Evolutionary conservation across 2,888 invertebrate genomes (phyloP).

Genomic region (Orthosia incerta): DNA sequence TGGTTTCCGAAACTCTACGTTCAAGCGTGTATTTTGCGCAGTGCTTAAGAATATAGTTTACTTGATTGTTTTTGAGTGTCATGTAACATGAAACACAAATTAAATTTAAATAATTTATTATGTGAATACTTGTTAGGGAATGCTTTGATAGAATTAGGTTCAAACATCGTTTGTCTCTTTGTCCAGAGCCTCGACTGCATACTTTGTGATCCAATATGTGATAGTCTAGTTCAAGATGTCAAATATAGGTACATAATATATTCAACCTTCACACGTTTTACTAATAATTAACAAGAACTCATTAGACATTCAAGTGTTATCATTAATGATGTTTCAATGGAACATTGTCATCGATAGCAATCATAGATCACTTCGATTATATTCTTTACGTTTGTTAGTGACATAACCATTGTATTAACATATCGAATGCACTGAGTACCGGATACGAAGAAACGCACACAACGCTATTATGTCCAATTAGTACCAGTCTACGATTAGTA

Average conservation of each 20-base stretch:
- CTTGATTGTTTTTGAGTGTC: not conserved
- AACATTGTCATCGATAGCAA: constrained; percentile 47
- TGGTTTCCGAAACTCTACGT: too few relatives aligned
- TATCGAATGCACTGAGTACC: constrained; percentile 31
- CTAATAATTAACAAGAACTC: constrained; percentile 28
- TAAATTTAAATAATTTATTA: too few relatives aligned
- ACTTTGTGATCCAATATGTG: not conserved
- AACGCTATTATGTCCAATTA: constrained; percentile 72
- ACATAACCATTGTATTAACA: constrained; percentile 22
- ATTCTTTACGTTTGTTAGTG: constrained; percentile 14
- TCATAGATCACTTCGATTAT: constrained; percentile 44
- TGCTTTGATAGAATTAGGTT: too few relatives aligned
- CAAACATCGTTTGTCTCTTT: not conserved
- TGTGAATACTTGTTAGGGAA: too few relatives aligned
- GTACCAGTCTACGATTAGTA: constrained; percentile 71
- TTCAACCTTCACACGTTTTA: constrained; percentile 30
- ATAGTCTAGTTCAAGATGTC: constrained; percentile 1
- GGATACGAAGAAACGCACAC: constrained; percentile 61
- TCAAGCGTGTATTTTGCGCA: too few relatives aligned
- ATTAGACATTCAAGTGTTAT: constrained; percentile 37
- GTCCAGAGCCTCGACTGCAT: not conserved
- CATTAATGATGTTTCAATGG: constrained; percentile 35
- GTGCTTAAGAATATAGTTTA: too few relatives aligned
- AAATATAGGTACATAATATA: not conserved
- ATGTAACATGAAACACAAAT: too few relatives aligned